These are phyloP conservation scores for Dipodomys stephensi DNA, from an alignment of 2,113 vertebrate species.

Conservation along the genomic window DNA sequence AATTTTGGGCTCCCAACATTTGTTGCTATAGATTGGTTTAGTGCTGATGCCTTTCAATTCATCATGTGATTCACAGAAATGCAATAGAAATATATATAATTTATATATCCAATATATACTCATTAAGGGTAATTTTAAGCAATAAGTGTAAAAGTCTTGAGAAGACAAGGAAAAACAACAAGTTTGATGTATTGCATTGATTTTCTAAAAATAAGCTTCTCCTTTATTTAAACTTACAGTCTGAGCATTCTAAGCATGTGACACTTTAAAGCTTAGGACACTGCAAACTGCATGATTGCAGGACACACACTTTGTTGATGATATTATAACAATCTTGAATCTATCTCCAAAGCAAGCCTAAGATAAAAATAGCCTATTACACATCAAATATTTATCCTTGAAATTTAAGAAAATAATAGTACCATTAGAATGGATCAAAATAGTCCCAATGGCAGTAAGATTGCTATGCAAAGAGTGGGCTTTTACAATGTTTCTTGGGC, in stretches of 20 bases:
- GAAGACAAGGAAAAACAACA: slow-evolving; percentile 28
- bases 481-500: not conserved
- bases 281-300: not conserved
- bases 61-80: not conserved
- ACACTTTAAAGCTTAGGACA: not conserved
- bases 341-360: slow-evolving; percentile 10
- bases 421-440: not conserved
- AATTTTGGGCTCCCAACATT: not conserved
- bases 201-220: slow-evolving; percentile 61
- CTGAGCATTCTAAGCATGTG: not conserved
- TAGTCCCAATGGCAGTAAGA: not conserved
- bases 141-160: not conserved
- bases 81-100: slow-evolving; percentile 12
- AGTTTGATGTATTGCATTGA: not conserved
- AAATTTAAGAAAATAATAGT: slow-evolving; percentile 35
- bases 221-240: slow-evolving; percentile 33
- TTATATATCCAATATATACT: not conserved
- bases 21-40: not conserved
- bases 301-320: not conserved
- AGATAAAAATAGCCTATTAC: slow-evolving; percentile 37
- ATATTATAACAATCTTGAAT: not conserved
- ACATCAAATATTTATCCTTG: not conserved
- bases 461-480: not conserved
- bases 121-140: slow-evolving; percentile 28
- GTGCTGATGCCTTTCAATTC: not conserved